These are phyloP conservation scores for Idaea dimidiata DNA, from an alignment of 2,888 invertebrate genomes.

Conservation along the genomic window DNA sequence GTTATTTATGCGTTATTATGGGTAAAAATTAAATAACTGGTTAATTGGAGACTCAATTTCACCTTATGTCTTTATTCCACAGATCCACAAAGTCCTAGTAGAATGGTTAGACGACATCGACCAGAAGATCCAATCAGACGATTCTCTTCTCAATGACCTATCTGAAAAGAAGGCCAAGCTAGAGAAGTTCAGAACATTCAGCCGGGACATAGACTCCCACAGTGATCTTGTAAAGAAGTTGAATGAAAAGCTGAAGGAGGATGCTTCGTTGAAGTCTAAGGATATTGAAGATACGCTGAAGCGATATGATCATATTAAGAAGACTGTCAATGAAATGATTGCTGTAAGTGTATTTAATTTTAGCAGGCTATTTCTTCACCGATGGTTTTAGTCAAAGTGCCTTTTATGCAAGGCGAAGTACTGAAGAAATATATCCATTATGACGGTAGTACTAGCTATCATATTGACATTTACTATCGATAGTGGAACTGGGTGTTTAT, in stretches of 20 bases:
- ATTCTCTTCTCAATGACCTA: constrained; percentile 89
- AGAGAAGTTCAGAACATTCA: constrained; percentile 92
- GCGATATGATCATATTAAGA: constrained; percentile 86
- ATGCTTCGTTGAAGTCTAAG: constrained; percentile 83
- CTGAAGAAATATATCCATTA: too few relatives aligned
- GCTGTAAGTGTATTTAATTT: constrained; percentile 62
- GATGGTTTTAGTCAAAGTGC: too few relatives aligned
- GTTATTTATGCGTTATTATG: too few relatives aligned
- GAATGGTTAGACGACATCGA: constrained; percentile 96
- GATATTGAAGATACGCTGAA: constrained; percentile 86
- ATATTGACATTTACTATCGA: too few relatives aligned
- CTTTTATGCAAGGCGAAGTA: too few relatives aligned
- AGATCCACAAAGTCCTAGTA: constrained; percentile 86
- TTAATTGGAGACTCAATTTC: not conserved
- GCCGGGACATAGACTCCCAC: constrained; percentile 90
- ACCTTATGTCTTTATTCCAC: constrained; percentile 14
- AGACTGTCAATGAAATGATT: constrained; percentile 84
- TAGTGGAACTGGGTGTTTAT: too few relatives aligned
- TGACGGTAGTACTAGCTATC: too few relatives aligned
- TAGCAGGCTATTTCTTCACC: too few relatives aligned
- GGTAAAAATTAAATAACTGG: too few relatives aligned
- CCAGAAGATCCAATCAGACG: constrained; percentile 88
- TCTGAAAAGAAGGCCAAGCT: constrained; percentile 94
- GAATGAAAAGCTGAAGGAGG: constrained; percentile 86
- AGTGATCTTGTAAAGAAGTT: constrained; percentile 89